Percentiles rank a stretch among this genome's conserved stretches.
These are phyloP conservation scores for Tachina fera DNA, from an alignment of 2,888 invertebrate genomes.

Conservation along the genomic window DNA sequence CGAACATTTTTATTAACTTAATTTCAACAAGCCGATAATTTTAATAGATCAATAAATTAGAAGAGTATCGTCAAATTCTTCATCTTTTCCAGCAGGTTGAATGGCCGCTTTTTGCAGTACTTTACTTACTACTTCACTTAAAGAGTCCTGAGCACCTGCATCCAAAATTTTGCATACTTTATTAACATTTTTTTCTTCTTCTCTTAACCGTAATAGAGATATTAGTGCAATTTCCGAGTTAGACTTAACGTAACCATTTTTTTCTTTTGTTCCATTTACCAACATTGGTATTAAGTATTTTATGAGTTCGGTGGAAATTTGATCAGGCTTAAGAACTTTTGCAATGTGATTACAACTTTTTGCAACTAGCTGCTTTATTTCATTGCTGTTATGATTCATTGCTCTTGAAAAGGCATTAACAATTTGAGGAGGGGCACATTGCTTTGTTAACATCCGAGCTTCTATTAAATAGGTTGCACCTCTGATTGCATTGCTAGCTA, in stretches of 20 bases:
- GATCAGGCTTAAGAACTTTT: slow-evolving; percentile 85
- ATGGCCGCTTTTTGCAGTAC: slow-evolving; percentile 90
- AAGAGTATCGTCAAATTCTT: slow-evolving; percentile 96
- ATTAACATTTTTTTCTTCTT: slow-evolving; percentile 89
- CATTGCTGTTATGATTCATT: slow-evolving; percentile 97
- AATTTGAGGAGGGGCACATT: slow-evolving; percentile 86
- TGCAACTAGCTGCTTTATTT: slow-evolving; percentile 95
- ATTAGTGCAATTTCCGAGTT: slow-evolving; percentile 97
- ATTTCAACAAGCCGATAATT: not conserved
- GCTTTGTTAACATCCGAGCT: slow-evolving; percentile 86
- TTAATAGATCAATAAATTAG: slow-evolving; percentile 86
- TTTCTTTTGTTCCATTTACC: slow-evolving; percentile 99
- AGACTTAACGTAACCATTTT: slow-evolving; percentile 96
- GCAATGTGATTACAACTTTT: slow-evolving; percentile 91
- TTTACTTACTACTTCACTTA: slow-evolving; percentile 94
- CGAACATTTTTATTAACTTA: slow-evolving; percentile 10
- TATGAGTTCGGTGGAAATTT: slow-evolving; percentile 88
- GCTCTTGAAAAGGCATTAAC: slow-evolving; percentile 91
- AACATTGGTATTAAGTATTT: slow-evolving; percentile 93
- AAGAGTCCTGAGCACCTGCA: slow-evolving; percentile 93
- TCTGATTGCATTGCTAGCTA: slow-evolving; percentile 93
- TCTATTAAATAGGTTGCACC: slow-evolving; percentile 92
- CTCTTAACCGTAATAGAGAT: slow-evolving; percentile 90
- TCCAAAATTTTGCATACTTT: slow-evolving; percentile 91
- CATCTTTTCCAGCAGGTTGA: slow-evolving; percentile 92